phyloP scores from a whole-genome alignment of 2,113 vertebrate species.

The human region DNA sequence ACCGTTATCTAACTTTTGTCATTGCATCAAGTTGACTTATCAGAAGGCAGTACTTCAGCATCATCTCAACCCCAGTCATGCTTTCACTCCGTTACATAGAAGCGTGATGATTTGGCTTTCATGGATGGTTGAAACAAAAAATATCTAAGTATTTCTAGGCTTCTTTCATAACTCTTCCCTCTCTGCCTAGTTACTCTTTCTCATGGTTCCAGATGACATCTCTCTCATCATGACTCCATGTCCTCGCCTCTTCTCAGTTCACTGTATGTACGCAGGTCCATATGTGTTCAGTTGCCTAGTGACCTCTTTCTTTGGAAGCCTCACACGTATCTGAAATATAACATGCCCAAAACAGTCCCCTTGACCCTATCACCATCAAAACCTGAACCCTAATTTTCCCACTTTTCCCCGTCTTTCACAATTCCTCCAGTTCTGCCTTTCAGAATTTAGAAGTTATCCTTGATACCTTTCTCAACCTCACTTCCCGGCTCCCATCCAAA shows the following conservation, averaged over 20 bases:
- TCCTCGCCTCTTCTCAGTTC: neutral
- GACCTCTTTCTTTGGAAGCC: neutral
- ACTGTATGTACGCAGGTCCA: neutral
- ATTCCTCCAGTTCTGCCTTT: neutral
- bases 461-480: neutral
- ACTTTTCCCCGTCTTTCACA: neutral
- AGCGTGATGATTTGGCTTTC: neutral
- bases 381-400: neutral
- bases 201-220: neutral
- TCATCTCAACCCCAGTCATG: neutral
- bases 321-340: neutral
- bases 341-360: neutral
- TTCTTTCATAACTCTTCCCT: neutral
- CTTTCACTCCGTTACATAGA: neutral
- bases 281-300: neutral
- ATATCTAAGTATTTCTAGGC: neutral
- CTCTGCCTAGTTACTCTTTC: neutral
- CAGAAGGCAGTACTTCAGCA: neutral
- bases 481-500: neutral
- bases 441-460: neutral
- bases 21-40: neutral
- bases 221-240: neutral
- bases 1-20: neutral
- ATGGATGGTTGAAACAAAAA: neutral
- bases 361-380: neutral